Evolutionary conservation across 2,888 invertebrate genomes (phyloP).

Genomic region (Branchinecta sandiegonensis): DNA sequence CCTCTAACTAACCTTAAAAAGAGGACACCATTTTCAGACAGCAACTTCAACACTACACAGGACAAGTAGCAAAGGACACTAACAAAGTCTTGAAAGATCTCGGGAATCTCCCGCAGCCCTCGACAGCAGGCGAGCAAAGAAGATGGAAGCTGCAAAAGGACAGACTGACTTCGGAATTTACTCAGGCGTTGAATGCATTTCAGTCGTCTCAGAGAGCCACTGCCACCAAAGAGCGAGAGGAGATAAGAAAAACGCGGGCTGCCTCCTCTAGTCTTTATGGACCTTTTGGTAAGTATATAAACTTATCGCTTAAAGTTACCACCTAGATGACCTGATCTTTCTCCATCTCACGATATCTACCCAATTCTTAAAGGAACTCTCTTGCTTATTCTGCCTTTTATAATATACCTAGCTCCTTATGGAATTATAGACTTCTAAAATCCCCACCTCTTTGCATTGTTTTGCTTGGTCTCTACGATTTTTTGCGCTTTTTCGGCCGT

Average conservation of each 20-base stretch:
- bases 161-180: constrained; percentile 79
- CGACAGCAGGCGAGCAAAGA: constrained; percentile 47
- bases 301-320: too few relatives aligned
- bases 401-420: too few relatives aligned
- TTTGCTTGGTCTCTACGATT: too few relatives aligned
- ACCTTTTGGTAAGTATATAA: neutral
- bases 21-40: constrained; percentile 45
- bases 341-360: too few relatives aligned
- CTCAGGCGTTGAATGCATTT: constrained; percentile 71
- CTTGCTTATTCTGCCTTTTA: too few relatives aligned
- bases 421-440: too few relatives aligned
- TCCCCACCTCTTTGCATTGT: too few relatives aligned
- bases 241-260: constrained; percentile 45
- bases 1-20: too few relatives aligned
- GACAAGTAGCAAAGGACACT: constrained; percentile 84
- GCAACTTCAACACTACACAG: constrained; percentile 87
- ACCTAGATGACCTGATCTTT: too few relatives aligned
- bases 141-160: constrained; percentile 76
- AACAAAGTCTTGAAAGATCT: constrained; percentile 70
- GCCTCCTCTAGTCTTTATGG: constrained; percentile 24
- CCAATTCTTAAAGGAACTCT: too few relatives aligned
- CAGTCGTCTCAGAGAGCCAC: constrained; percentile 70
- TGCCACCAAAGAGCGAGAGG: constrained; percentile 78
- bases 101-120: constrained; percentile 45
- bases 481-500: too few relatives aligned